Conservation (phyloP, 2,113 vertebrate species). For the Tachycineta bicolor region DNA sequence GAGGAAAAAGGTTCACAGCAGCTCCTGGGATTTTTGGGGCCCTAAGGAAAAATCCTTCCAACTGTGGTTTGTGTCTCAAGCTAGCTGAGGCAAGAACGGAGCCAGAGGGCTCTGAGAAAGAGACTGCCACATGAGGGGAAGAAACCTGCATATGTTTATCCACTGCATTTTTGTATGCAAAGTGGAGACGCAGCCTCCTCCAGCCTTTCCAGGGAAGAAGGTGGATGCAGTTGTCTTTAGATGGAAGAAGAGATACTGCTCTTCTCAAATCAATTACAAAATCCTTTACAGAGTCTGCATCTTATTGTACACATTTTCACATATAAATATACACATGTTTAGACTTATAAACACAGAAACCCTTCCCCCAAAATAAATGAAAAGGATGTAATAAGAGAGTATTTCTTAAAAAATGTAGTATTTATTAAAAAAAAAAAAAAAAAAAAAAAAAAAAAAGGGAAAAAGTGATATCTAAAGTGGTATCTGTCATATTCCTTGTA, state of each 20-base stretch:
- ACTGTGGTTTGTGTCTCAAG: too few relatives aligned
- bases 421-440: too few relatives aligned
- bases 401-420: not conserved
- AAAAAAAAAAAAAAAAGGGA: not conserved
- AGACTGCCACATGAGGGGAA: not conserved
- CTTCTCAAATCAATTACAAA: not conserved
- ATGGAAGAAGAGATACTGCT: accelerated
- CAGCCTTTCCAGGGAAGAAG: not conserved
- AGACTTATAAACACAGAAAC: not conserved
- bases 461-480: too few relatives aligned
- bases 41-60: too few relatives aligned
- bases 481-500: not conserved
- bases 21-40: too few relatives aligned
- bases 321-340: not conserved
- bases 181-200: not conserved
- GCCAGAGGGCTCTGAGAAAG: too few relatives aligned
- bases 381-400: not conserved
- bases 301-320: not conserved
- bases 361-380: accelerated
- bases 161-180: not conserved
- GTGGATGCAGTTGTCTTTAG: accelerated
- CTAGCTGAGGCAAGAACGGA: too few relatives aligned
- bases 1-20: too few relatives aligned
- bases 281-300: not conserved
- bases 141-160: not conserved